phyloP scores from a whole-genome alignment of 2,113 vertebrate species.

The Thamnophis sirtalis region DNA sequence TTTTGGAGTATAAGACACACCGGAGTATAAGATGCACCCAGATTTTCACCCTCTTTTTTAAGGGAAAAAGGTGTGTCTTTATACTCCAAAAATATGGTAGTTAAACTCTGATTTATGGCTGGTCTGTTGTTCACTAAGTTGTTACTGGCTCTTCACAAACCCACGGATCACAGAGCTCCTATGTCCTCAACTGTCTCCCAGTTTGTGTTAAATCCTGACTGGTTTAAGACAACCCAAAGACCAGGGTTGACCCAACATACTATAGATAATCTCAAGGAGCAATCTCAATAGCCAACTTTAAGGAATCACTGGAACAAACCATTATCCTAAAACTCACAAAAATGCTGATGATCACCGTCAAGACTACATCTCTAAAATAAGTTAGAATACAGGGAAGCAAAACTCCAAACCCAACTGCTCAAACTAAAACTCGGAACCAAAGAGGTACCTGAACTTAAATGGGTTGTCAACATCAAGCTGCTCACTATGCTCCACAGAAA shows the following conservation, averaged over 20 bases:
- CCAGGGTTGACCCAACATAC: not conserved
- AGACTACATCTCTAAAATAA: not conserved
- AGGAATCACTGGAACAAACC: not conserved
- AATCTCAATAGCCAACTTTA: not conserved
- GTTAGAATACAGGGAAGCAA: not conserved
- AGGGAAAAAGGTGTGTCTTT: too few species aligned
- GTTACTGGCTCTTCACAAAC: not conserved
- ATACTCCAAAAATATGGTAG: not conserved
- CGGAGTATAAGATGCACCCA: too few species aligned
- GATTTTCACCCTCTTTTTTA: too few species aligned
- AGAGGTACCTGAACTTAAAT: not conserved
- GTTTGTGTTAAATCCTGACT: not conserved
- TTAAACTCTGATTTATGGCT: not conserved
- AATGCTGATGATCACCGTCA: not conserved
- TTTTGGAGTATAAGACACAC: too few species aligned
- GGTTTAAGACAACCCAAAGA: not conserved
- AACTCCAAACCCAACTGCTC: not conserved
- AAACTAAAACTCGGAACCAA: not conserved
- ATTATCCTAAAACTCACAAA: not conserved
- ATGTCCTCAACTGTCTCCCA: not conserved
- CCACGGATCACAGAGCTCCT: not conserved
- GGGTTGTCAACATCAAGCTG: not conserved
- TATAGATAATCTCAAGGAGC: not conserved
- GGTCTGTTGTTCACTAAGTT: not conserved
- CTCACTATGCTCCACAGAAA: not conserved